Base-by-base conservation (phyloP, 2,797 vertebrate species). In the Morelia viridis region DNA sequence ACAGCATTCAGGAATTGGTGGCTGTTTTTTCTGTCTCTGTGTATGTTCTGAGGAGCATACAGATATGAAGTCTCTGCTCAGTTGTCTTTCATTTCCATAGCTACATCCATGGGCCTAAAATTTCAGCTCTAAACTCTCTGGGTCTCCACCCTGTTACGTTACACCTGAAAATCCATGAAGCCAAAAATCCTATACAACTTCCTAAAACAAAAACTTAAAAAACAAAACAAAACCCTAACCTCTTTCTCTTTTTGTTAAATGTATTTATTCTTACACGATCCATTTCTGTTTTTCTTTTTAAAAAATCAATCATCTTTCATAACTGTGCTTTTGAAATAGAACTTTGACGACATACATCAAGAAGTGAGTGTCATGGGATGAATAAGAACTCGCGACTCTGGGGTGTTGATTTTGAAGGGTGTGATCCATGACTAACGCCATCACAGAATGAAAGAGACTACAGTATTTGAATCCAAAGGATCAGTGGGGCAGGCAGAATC, bases 21-120 rank as follows among this genome's bases (percentile, higher is more conserved):
- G 85, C 53, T 19, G n/a, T 41, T 17, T 88, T 90, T 53, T 53
- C 50, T 53, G 50, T 53, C 50, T 53, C 0, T 53, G 50, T 53
- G 50, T 53, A 8, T 53, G 50, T 53, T 93, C 87, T 91, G 53
- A 91, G 88, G 88, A 88, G 4, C 92, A 61, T 92, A 94, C 94
- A 93, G 95, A 97, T 85, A 65, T 85, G 91, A 96, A 95, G 95
- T 90, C 90, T 94, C 92, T 93, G 22, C n/a, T 83, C 93, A 94
- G 93, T 89, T 95, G 93, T 62, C 88, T 95, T 95, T 92, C 92
- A 93, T 96, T 94, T 96, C 58, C 92, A 90, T 76, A 80, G 91
- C 71, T 5, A 0, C 35, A 89, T 85, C 58, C 85, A 94, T 89
- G 57, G 92, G 94, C 90, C 92, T 94, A 94, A 95, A 95, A 95